Conservation (phyloP, 2,797 vertebrate genomes). For the Setipinna tenuifilis region DNA sequence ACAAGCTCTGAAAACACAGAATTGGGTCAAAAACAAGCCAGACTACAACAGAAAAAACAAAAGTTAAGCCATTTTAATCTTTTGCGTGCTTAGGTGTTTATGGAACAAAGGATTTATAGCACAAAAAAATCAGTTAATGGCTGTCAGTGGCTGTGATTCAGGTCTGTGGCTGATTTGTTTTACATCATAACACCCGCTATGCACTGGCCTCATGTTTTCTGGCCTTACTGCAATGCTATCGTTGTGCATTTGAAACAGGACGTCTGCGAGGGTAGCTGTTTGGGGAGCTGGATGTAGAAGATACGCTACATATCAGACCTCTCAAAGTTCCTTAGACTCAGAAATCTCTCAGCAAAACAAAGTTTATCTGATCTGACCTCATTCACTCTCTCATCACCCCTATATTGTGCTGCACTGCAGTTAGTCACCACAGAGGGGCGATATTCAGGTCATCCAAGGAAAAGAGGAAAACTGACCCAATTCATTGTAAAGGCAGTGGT, state of each 20-base stretch:
- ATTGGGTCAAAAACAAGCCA: too few species aligned
- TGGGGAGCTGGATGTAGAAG: background rate
- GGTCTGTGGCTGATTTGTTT: background rate
- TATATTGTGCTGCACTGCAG: background rate
- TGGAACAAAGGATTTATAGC: constrained; percentile 1
- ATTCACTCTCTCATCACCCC: background rate
- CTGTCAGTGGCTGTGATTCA: constrained; percentile 14
- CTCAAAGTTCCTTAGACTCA: background rate
- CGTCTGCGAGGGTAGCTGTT: background rate
- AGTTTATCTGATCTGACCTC: background rate
- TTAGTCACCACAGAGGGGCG: background rate
- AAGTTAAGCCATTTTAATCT: constrained; percentile 13
- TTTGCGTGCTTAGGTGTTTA: background rate
- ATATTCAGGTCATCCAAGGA: background rate
- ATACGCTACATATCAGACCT: background rate
- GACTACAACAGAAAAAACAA: background rate
- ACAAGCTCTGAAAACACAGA: constrained; percentile 10
- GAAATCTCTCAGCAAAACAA: background rate
- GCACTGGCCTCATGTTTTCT: background rate
- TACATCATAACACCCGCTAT: background rate
- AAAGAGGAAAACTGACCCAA: background rate
- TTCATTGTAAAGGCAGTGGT: background rate
- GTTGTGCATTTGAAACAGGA: background rate
- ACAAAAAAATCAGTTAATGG: background rate
- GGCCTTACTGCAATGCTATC: background rate